phyloP scores from a whole-genome alignment of 2,797 vertebrate species.

The Apodemus agrarius region DNA sequence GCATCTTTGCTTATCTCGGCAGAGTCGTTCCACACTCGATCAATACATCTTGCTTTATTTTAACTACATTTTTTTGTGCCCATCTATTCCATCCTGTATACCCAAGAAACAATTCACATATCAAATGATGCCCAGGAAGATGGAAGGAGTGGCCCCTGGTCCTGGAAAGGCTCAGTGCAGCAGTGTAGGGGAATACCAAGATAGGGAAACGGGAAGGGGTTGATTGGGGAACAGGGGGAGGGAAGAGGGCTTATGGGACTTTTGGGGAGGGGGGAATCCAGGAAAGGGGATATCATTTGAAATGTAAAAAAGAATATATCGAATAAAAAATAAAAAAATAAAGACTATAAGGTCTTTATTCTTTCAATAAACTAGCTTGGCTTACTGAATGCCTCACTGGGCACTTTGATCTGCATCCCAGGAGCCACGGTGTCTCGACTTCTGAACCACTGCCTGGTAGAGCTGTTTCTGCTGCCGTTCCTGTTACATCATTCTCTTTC shows the following conservation, averaged over 20 bases:
- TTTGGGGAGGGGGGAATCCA: too few relatives aligned
- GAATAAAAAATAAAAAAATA: background rate
- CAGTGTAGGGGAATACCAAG: too few relatives aligned
- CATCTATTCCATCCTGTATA: background rate
- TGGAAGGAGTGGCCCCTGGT: too few relatives aligned
- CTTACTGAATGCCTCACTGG: slow-evolving; percentile 2
- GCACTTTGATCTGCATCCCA: background rate
- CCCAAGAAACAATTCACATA: too few relatives aligned
- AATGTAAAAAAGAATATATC: too few relatives aligned
- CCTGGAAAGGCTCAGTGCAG: too few relatives aligned
- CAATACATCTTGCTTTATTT: background rate
- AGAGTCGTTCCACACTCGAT: background rate
- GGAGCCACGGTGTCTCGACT: background rate
- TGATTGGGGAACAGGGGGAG: too few relatives aligned
- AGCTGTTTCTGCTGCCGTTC: background rate
- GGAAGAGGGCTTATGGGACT: too few relatives aligned
- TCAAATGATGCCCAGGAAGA: too few relatives aligned
- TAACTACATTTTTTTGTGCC: background rate
- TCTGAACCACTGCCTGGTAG: background rate
- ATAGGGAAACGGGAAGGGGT: too few relatives aligned
- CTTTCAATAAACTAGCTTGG: background rate
- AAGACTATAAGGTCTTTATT: background rate
- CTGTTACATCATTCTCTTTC: background rate
- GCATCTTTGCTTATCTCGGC: rapidly evolving
- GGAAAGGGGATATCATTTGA: too few relatives aligned